Conservation (phyloP, 2,113 vertebrate genomes). For the Podocnemis expansa region DNA sequence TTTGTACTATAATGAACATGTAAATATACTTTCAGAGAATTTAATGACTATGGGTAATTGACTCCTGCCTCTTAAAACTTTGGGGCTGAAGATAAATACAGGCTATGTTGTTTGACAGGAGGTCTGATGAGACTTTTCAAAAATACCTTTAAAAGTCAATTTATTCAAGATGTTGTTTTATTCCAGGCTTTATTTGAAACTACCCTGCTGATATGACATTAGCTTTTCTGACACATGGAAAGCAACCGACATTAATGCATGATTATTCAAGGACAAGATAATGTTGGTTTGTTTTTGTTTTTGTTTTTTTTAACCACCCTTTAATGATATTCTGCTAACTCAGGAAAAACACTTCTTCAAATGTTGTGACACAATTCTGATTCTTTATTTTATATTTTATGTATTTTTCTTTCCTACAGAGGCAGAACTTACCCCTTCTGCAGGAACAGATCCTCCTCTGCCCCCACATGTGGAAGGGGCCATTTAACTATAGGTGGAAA, state of each 20-base stretch:
- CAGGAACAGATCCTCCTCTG: background rate
- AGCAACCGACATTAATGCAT: background rate
- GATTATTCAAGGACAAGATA: too few relatives aligned
- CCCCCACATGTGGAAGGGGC: too few relatives aligned
- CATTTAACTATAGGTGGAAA: background rate
- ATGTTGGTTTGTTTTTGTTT: too few relatives aligned
- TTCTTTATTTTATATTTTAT: background rate
- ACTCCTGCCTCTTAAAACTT: background rate
- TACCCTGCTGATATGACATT: background rate
- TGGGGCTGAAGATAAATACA: background rate
- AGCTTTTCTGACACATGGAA: background rate
- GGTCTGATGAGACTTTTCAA: background rate
- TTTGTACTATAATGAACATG: background rate
- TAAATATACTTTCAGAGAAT: background rate
- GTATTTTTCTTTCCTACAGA: background rate
- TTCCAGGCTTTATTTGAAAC: background rate
- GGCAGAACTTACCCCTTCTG: background rate
- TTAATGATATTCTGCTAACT: background rate
- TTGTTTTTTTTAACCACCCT: background rate
- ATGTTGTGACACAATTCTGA: background rate
- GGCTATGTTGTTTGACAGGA: background rate
- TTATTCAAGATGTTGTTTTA: background rate
- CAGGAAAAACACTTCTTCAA: background rate
- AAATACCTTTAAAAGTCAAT: background rate
- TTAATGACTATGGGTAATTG: background rate